phyloP scores from a whole-genome alignment of 2,888 invertebrate species.

The Clunio marinus region DNA sequence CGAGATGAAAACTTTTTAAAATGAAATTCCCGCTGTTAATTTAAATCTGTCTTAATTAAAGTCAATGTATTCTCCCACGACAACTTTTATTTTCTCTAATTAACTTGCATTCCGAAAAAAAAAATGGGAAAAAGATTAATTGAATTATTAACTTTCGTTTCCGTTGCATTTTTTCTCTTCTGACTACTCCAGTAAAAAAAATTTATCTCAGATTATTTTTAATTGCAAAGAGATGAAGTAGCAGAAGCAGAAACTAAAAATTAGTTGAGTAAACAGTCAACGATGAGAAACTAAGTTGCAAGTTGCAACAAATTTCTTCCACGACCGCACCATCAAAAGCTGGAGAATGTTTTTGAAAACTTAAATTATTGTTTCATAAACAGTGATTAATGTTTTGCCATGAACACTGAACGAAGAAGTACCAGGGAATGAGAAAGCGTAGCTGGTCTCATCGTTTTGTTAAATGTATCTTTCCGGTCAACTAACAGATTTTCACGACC shows the following conservation, averaged over 20 bases:
- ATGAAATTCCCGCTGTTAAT: too few species aligned
- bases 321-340: background rate
- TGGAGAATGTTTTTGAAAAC: conserved; percentile 33
- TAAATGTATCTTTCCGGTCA: background rate
- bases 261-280: conserved; percentile 28
- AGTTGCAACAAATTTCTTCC: conserved; percentile 21
- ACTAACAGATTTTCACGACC: too few species aligned
- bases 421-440: background rate
- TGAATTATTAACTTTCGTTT: conserved; percentile 17
- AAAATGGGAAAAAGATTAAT: too few species aligned
- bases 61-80: background rate
- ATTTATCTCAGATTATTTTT: background rate
- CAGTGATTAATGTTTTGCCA: conserved; percentile 23
- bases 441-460: background rate
- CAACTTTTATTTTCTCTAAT: background rate
- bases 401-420: background rate
- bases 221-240: conserved; percentile 19
- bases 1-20: too few species aligned
- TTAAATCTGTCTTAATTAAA: too few species aligned
- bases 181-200: background rate
- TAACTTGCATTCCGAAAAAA: conserved; percentile 2
- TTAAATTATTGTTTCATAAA: conserved; percentile 37
- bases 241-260: background rate
- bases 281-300: background rate
- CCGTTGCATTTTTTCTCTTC: background rate